Evolutionary conservation across 2,888 invertebrate species (phyloP), one percentile per base, ranked within the genome.

Genomic region (Xestia xanthographa): DNA sequence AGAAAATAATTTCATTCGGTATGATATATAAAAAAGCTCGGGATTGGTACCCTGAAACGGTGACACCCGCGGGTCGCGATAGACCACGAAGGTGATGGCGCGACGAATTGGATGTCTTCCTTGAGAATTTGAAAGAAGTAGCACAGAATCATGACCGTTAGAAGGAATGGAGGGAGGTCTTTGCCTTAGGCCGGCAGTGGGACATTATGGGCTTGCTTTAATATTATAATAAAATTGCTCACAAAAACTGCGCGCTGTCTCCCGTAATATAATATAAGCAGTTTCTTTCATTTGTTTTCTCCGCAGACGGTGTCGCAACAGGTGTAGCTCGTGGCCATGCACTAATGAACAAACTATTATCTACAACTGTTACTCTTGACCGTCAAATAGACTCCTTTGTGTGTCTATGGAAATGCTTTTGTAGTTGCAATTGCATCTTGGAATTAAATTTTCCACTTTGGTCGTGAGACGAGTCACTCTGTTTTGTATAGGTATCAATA

Each of bases 351-450:
- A 77, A 66, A 63, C 66, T 77, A 41, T 58, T 48, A 41, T 0
- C 17, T 58, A 14, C n/a, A 17, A 34, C 43, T 20, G 11, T 8
- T 66, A 38, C 43, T 50, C 70, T 67, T 74, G 74, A 65, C 69
- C 70, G 45, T 69, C 41, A 67, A 63, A 70, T 26, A 50, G 41
- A 50, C 8, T 38, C 63, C 58, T 80, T 77, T 79, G 56, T 79
- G 41, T 17, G 0, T 0, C 26, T 26, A 41, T 82, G 75, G 50
- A 82, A 82, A 77, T 82, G 34, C 38, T 26, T 53, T 65, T 65
- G 45, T 75, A 6, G 29, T 34, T 79, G 66, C 66, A 79, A 29
- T 62, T 82, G 77, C 82, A 66, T 48, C 62, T 62, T 11, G 14
- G 26, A 66, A 45, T 58, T 43, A 22, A 65, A 26, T 26, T 26